Base-by-base conservation (phyloP, 2,888 invertebrate species). In the Aporophyla lueneburgensis region DNA sequence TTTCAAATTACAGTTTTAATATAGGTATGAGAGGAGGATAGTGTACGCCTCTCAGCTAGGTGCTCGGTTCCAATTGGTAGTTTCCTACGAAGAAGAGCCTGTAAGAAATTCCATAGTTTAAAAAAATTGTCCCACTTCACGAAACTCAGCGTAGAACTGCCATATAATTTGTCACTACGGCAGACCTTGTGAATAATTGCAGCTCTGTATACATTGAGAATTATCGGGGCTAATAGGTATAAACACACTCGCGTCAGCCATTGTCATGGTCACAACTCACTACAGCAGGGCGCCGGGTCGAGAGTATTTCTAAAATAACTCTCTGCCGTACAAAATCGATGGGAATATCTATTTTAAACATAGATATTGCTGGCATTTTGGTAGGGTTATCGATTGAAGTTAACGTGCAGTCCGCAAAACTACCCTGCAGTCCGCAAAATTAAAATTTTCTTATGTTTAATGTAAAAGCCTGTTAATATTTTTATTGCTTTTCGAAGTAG, bases 111-210 rank as follows among this genome's bases (percentile, higher is more conserved):
- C 33, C 3, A 33, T 33, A 33, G 3, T 33, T 33, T 33, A 46
- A 10, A 12, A 12, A 1, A 46, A 46, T 12, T 46, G 10, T 10
- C 43, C 43, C 10, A 46, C 43, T 12, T 12, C 10, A 46, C 43
- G 12, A 46, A 46, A 46, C 10, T 46, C 43, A 43, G 43, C 43
- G 43, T 43, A 43, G 43, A 43, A 71, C 19, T 5, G 40, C 21
- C 21, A 63, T 73, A 75, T 53, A 24, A 81, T 68, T 58, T 49
- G n/a, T 33, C 46, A 40, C 10, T n/a, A 54, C n/a, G 19, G 5
- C 14, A 56, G 81, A 63, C 78, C 76, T 79, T 81, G 82, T 27
- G 1, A 46, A 53, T 76, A 76, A 81, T 68, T 63, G 76, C 67
- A 43, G 51, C 14, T 27, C 46, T 77, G 62, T 75, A 27, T 75